phyloP scores from a whole-genome alignment of 1,140 invertebrate species.

The Belonocnema kinseyi region DNA sequence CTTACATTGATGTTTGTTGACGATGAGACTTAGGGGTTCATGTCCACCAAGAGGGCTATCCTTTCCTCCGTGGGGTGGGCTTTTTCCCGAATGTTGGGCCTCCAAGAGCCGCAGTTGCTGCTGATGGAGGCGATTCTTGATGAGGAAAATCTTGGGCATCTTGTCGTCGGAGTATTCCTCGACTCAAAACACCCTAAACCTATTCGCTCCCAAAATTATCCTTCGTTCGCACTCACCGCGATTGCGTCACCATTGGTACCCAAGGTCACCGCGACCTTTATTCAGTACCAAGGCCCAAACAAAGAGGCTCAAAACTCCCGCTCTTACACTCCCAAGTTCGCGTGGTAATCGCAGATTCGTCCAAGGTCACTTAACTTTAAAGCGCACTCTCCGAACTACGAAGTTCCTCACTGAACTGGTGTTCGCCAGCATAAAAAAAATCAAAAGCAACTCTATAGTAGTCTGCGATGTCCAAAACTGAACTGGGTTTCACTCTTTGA shows the following conservation, averaged over 20 bases:
- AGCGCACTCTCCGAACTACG: not conserved
- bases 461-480: not conserved
- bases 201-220: not conserved
- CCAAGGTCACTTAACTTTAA: conserved; percentile 35
- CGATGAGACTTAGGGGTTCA: conserved; percentile 73
- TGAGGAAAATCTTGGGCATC: conserved; percentile 94
- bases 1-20: conserved; percentile 75
- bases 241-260: conserved; percentile 53
- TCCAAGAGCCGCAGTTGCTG: conserved; percentile 89
- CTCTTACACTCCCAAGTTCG: not conserved
- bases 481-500: not conserved
- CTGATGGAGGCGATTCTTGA: conserved; percentile 91
- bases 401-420: conserved; percentile 34
- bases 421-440: conserved; percentile 34
- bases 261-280: conserved; percentile 40
- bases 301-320: conserved; percentile 18
- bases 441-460: not conserved
- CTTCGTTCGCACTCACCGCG: conserved; percentile 44
- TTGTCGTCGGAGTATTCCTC: conserved; percentile 49
- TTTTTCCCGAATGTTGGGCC: conserved; percentile 80
- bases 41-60: conserved; percentile 67
- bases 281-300: conserved; percentile 5
- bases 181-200: not conserved
- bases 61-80: conserved; percentile 67
- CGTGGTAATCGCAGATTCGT: conserved; percentile 36